Base-by-base conservation (phyloP, 2,888 invertebrate genomes). In the Sphaeridia pumilis region DNA sequence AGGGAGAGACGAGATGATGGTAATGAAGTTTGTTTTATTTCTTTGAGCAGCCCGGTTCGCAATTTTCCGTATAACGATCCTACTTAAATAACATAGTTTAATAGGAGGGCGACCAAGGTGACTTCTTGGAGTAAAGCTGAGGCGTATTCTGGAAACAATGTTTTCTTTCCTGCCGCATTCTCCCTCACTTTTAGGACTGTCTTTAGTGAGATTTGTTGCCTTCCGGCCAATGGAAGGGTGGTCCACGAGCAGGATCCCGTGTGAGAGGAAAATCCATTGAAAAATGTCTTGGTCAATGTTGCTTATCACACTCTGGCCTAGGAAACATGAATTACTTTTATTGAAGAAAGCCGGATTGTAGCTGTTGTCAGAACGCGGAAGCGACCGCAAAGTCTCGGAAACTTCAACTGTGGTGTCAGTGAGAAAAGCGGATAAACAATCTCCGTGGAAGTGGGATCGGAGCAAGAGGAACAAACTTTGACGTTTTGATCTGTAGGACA, bases 251-350 rank as follows among this genome's bases (percentile, higher is more conserved):
- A 24, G 46, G 41, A 50, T 36, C 3, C 55, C 54, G 31, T 55
- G 43, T 1, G 53, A 42, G 7, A 56, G 52, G 42, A 52, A 57
- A 44, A 57, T 36, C 57, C 57, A 57, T 20, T 46, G 45, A 21
- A 54, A 31, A 10, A 54, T 49, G 20, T 57, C 55, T 22, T 47
- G 41, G 46, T 54, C 54, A 46, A 48, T 38, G 10, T 5, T 27
- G 44, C 12, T 27, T 26, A 49, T 49, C 28, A 28, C 24, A 3
- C 28, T 24, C 14, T 49, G 28, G 31, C 31, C 31, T 14, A 31
- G 31, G 31, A 31, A 31, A 31, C 31, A 31, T 31, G 31, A 31
- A 31, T 31, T 31, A 31, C 31, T 31, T 31, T 31, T 7, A 31
- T 31, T 31, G 10, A 7, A 31, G 14, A 31, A 7, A 31, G 31